phyloP scores from a whole-genome alignment of 2,113 vertebrate species.

The Mesoclemmys tuberculata region DNA sequence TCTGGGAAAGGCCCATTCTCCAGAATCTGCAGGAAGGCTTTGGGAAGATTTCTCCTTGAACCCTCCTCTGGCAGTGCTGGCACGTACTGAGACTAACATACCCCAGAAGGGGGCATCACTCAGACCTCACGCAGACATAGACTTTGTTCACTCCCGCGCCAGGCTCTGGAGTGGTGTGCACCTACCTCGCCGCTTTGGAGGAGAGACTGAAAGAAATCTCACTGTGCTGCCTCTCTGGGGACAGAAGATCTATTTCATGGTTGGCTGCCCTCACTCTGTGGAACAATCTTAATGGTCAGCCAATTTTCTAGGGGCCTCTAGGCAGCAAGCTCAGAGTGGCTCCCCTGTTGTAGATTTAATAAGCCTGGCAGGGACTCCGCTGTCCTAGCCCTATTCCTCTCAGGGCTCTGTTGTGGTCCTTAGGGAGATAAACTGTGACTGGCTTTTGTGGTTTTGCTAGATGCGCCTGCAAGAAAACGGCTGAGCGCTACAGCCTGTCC shows the following conservation, averaged over 20 bases:
- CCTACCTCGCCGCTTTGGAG: neutral
- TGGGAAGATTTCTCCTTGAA: neutral
- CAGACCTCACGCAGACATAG: rapidly evolving
- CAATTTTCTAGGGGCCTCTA: neutral
- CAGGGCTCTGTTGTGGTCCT: neutral
- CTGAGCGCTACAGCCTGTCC: neutral
- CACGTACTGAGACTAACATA: rapidly evolving
- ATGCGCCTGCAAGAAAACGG: neutral
- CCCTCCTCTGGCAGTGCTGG: neutral
- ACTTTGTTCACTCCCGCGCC: neutral
- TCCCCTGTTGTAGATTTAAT: neutral
- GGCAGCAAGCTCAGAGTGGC: neutral
- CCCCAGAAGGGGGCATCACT: rapidly evolving
- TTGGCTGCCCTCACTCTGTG: neutral
- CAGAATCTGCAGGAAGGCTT: neutral
- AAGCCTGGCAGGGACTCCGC: neutral
- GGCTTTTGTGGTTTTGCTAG: neutral
- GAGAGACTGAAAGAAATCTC: neutral
- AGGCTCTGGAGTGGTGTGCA: neutral
- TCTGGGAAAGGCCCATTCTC: conserved; percentile 48
- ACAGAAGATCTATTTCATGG: rapidly evolving
- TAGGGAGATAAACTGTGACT: neutral
- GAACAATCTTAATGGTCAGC: neutral
- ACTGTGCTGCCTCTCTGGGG: neutral
- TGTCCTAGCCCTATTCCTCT: no score